A percentile compares a stretch with the other conserved stretches of the same genome.
Evolutionary conservation across 2,113 vertebrate species (phyloP).

Genomic region (Archilochus colubris): DNA sequence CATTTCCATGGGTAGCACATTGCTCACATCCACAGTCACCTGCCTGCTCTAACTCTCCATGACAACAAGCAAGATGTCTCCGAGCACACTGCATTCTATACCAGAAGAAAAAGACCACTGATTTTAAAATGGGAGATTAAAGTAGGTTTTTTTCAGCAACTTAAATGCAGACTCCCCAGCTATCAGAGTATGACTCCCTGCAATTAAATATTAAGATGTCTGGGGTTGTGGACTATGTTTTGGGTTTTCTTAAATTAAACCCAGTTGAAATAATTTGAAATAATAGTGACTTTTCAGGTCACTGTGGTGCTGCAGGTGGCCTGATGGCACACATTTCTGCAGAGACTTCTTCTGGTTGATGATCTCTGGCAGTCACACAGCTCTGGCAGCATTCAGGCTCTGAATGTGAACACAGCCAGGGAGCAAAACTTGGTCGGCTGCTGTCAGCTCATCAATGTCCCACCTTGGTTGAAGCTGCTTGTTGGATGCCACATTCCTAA

Average conservation of each 20-base stretch:
- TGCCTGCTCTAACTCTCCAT: background rate
- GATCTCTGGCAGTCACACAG: background rate
- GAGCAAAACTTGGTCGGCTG: background rate
- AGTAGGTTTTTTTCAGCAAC: background rate
- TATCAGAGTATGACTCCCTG: background rate
- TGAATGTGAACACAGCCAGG: background rate
- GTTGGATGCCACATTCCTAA: accelerated
- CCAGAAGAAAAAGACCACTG: background rate
- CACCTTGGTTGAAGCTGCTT: background rate
- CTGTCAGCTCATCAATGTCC: background rate
- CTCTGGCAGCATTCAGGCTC: background rate
- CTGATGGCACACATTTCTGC: background rate
- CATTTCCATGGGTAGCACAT: background rate
- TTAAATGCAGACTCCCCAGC: background rate
- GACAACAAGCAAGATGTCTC: background rate
- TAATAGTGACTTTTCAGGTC: background rate
- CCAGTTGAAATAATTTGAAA: background rate
- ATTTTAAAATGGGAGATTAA: background rate
- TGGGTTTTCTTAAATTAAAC: background rate
- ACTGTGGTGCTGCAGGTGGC: background rate
- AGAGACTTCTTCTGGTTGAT: background rate
- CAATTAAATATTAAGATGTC: background rate
- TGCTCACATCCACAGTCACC: background rate
- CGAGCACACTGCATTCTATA: background rate
- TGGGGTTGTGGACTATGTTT: background rate